These are phyloP conservation scores for Nomada goodeniana DNA, from an alignment of 2,888 invertebrate species.

Conservation along the genomic window DNA sequence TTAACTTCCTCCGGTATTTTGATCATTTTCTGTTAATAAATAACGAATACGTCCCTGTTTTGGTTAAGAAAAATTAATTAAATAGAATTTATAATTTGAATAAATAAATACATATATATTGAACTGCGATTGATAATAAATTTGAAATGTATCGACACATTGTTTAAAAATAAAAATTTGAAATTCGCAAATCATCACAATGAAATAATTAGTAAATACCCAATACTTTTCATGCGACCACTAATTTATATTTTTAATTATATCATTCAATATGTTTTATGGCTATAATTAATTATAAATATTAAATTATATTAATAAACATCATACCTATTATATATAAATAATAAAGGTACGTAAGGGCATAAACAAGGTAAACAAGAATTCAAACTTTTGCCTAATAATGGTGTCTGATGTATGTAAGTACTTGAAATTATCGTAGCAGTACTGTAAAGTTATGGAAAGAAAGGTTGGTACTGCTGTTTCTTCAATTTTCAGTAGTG, in stretches of 20 bases:
- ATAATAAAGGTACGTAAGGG: neutral
- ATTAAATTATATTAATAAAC: constrained; percentile 1
- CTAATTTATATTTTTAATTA: neutral
- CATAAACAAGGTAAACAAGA: neutral
- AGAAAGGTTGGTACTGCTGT: constrained; percentile 35
- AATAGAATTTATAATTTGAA: neutral
- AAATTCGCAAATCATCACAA: constrained; percentile 23
- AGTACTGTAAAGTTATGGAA: neutral
- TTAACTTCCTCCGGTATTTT: constrained; percentile 84
- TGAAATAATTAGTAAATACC: neutral
- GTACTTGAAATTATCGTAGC: neutral
- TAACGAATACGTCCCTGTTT: constrained; percentile 2
- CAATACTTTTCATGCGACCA: neutral
- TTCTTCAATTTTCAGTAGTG: neutral
- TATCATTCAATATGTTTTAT: neutral
- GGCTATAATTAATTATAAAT: neutral
- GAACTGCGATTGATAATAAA: neutral
- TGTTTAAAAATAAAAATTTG: neutral
- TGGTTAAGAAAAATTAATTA: constrained; percentile 18
- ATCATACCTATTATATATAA: neutral
- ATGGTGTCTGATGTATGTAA: neutral
- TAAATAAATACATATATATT: neutral
- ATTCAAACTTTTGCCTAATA: constrained; percentile 9
- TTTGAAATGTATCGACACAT: constrained; percentile 1
- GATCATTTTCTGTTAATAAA: constrained; percentile 73